phyloP scores from a whole-genome alignment of 1,140 invertebrate genomes.

The Brachionus manjavacas region DNA sequence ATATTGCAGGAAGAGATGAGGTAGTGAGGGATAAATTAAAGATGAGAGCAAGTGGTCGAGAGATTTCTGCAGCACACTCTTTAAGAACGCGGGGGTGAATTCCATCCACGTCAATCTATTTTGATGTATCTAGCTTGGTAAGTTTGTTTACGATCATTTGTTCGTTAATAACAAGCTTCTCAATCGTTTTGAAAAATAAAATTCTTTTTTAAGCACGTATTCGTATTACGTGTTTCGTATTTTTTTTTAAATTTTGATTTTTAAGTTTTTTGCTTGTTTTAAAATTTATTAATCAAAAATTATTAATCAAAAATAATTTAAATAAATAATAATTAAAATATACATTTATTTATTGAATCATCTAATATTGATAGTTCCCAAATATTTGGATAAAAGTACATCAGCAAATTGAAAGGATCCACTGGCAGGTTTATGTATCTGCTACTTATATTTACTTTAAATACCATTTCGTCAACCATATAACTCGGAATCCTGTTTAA shows the following conservation, averaged over 20 bases:
- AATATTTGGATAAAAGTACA: conserved; percentile 27
- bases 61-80: too few relatives aligned
- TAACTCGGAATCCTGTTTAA: background rate
- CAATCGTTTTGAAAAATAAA: too few relatives aligned
- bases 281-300: background rate
- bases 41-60: too few relatives aligned
- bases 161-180: too few relatives aligned
- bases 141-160: too few relatives aligned
- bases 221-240: too few relatives aligned
- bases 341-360: background rate
- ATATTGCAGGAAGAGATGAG: too few relatives aligned
- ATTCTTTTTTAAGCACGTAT: too few relatives aligned
- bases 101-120: too few relatives aligned
- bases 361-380: background rate
- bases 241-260: background rate
- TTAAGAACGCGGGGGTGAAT: too few relatives aligned
- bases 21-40: too few relatives aligned
- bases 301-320: background rate
- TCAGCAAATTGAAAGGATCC: background rate
- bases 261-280: background rate
- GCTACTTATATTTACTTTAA: background rate
- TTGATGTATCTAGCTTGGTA: too few relatives aligned
- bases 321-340: background rate
- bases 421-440: background rate
- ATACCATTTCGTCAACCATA: conserved; percentile 19